Percentiles rank a stretch among this genome's conserved stretches.
Conservation (phyloP, 2,113 vertebrate species). For the Typhlomys cinereus region DNA sequence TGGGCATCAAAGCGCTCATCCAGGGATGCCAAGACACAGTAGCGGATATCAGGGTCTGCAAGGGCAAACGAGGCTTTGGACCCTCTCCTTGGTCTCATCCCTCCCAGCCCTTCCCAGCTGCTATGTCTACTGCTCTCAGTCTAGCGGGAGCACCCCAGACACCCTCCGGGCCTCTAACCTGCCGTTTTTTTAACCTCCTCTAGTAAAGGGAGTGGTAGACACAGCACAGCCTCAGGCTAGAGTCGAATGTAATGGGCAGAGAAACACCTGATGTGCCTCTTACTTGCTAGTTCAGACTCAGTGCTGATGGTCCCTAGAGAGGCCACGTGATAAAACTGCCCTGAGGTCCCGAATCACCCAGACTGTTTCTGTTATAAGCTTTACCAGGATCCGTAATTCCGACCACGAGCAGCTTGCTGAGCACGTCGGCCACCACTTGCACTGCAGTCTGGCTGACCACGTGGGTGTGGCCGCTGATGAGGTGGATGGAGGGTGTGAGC, state of each 20-base stretch:
- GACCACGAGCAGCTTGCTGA: conserved; percentile 97
- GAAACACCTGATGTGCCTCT: neutral
- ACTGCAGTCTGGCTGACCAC: conserved; percentile 98
- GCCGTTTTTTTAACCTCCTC: neutral
- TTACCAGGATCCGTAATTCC: conserved; percentile 99
- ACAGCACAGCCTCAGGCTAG: neutral
- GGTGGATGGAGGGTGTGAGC: conserved; percentile 96
- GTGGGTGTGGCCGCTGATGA: conserved; percentile 94
- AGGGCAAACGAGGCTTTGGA: conserved; percentile 1
- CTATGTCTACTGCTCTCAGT: neutral
- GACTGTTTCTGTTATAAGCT: neutral
- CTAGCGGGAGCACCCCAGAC: neutral
- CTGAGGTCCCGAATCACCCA: neutral
- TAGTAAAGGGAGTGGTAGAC: neutral
- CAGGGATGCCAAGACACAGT: conserved; percentile 96
- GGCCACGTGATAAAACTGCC: neutral
- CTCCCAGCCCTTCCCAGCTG: neutral
- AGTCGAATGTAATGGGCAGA: neutral
- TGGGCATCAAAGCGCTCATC: conserved; percentile 99
- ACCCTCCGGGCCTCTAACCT: neutral
- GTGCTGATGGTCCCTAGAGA: neutral
- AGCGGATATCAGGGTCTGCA: conserved; percentile 98
- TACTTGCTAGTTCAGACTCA: neutral
- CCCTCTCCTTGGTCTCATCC: neutral
- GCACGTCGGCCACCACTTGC: conserved; percentile 98